Evolutionary conservation across 1,140 invertebrate species (phyloP), one percentile per base, ranked within the genome.

Genomic region (Formica exsecta): DNA sequence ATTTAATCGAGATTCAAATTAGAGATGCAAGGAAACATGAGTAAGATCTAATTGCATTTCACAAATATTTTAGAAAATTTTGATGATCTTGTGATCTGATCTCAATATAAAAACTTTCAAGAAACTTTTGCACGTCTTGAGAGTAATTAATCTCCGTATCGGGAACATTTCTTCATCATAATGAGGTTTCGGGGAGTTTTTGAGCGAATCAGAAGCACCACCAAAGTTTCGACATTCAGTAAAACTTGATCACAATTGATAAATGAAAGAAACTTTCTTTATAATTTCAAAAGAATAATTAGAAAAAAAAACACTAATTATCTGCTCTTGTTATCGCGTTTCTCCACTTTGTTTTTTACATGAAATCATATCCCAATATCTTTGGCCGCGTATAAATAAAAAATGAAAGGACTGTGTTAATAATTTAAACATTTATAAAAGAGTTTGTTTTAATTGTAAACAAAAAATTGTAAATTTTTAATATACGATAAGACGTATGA

Each of bases 201-300:
- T 44, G 65, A 81, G 32, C 65, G 51, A 81, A 25, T 6, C 77
- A 80, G 65, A 80, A 80, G 51, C 25, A 70, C 36, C 38, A 36
- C 4, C 7, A 54, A 80, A 80, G 62, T 81, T 81, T 81, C 66
- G 38, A 71, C 66, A 81, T 81, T 70, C 54, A 71, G 77, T 41
- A 44, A 36, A 81, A 81, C 65, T 81, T 59, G n/a, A 81, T 81
- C 48, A 61, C 48, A 32, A 70, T 81, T 81, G 48, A 81, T 81
- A 81, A 81, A 70, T 71, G 79, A 81, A 59, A 81, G 36, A 22
- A 71, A 81, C 79, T 81, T 81, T 81, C 66, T n/a, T 81, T 44
- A 36, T 54, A 38, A 22, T 81, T 81, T 19, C 4, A 51, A 19
- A 19, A 32, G 66, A 41, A 32, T 71, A 81, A 71, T 81, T 71